Percentiles rank a stretch among this genome's conserved stretches.
These are phyloP conservation scores for Notodonta ziczac DNA, from an alignment of 2,888 invertebrate genomes.

Conservation along the genomic window DNA sequence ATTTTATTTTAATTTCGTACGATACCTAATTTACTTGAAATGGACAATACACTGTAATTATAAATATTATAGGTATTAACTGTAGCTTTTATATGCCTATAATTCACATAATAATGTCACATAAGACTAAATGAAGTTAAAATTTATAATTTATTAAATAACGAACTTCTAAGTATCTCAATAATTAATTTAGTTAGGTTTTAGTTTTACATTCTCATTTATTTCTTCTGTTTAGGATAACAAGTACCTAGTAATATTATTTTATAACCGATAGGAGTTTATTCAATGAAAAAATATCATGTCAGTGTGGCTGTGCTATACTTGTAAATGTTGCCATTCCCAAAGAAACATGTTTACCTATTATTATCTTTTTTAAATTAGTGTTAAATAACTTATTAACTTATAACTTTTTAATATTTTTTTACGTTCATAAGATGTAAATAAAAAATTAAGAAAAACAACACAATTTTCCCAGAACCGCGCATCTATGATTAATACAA, in stretches of 20 bases:
- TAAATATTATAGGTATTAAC: conserved; percentile 8
- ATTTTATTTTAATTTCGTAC: conserved; percentile 16
- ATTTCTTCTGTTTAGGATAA: neutral
- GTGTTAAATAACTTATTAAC: no score
- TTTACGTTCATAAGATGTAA: no score
- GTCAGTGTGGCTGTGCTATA: conserved; percentile 43
- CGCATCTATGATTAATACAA: no score
- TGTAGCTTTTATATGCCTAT: conserved; percentile 49
- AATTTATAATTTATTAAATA: no score
- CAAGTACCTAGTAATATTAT: neutral
- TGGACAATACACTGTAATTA: conserved; percentile 40
- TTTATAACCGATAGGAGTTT: neutral
- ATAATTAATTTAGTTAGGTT: neutral
- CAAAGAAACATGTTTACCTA: conserved; percentile 29
- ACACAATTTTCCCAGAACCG: no score
- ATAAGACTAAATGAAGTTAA: no score
- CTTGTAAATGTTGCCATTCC: conserved; percentile 31
- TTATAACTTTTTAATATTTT: no score
- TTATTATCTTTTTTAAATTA: neutral
- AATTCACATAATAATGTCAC: conserved; percentile 7
- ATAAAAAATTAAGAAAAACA: no score
- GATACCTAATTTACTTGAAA: conserved; percentile 32
- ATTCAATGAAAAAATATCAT: conserved; percentile 7
- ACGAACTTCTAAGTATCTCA: no score
- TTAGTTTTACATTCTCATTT: neutral